Evolutionary conservation across 37 sponge, comb jelly and placozoan genomes (phyloP).

Genomic region (Aplysina aerophoba): DNA sequence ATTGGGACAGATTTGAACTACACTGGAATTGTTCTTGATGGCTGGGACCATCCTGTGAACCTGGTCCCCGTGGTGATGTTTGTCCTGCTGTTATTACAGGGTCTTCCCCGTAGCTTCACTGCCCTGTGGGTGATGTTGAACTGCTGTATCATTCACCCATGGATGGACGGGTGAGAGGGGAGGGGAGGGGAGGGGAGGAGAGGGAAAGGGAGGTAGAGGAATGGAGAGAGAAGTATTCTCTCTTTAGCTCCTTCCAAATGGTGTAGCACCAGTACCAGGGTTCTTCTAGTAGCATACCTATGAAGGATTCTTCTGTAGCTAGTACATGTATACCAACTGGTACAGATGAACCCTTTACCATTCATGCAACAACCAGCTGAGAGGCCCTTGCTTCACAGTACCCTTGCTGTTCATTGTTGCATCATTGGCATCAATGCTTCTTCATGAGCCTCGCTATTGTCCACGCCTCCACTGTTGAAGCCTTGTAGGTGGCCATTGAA

Average conservation of each 20-base stretch:
- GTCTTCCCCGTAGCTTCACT: constrained; percentile 38
- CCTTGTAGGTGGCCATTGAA: too few relatives aligned
- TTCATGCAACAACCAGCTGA: too few relatives aligned
- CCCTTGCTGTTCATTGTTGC: too few relatives aligned
- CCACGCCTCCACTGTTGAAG: too few relatives aligned
- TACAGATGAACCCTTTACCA: too few relatives aligned
- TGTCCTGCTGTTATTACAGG: constrained; percentile 21
- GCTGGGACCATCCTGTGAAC: constrained; percentile 41
- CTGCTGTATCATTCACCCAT: constrained; percentile 63
- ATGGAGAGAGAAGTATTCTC: background rate
- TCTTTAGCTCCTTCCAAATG: background rate
- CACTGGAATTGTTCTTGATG: constrained; percentile 52
- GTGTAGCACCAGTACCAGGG: background rate
- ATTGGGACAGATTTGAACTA: constrained; percentile 60
- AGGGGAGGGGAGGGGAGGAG: too few relatives aligned
- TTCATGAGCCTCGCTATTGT: too few relatives aligned
- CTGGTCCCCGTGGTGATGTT: constrained; percentile 38
- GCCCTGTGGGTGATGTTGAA: constrained; percentile 60
- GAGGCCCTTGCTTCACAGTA: too few relatives aligned
- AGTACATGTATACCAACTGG: too few relatives aligned
- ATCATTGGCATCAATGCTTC: too few relatives aligned
- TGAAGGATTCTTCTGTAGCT: too few relatives aligned
- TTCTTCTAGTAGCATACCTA: background rate
- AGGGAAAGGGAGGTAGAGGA: too few relatives aligned
- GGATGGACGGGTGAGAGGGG: constrained; percentile 42